Evolutionary conservation across 2,113 vertebrate genomes (phyloP), one percentile per base, ranked within the genome.

Genomic region (Istiophorus platypterus): DNA sequence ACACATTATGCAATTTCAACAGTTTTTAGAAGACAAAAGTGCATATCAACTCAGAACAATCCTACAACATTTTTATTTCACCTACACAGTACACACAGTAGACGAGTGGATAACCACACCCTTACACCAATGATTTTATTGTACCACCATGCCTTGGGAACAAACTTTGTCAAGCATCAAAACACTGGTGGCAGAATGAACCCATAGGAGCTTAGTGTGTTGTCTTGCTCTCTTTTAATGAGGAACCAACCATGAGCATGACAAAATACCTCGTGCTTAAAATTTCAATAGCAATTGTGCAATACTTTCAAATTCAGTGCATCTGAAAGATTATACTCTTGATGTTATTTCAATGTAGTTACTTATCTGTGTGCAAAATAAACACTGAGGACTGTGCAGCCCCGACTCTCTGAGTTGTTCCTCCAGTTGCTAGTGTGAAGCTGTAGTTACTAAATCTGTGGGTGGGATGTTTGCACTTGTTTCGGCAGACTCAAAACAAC

Each of bases 401-500:
- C 22, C n/a, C 12, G 29, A 15, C 27, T 52, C 22, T 59, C 27
- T 27, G 64, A 62, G 58, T 41, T 42, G 61, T 39, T 67, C 58
- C 59, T 78, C 31, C 29, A 11, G 41, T 45, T 39, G n/a, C 31
- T 18, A 0, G 49, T 82, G 85, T 81, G 75, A 79, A 63, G 68
- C 67, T 76, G 34, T 76, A 69, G 73, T 80, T 75, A 72, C 51
- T 83, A 39, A 74, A 66, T 47, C 78, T 4, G 68, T 71, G 47
- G 80, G 72, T 76, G 76, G 58, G 66, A 58, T 81, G 78, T 85
- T 82, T 86, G 71, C 72, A 74, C 51, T 84, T 82, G 80, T 84
- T 81, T 72, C 65, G 66, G 27, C 62, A 57, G n/a, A 42, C 59
- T 78, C 56, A 47, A 80, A 90, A 89, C 87, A 85, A 86, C 84